These are phyloP conservation scores for Scaptomyza tumidula DNA, from an alignment of 2,888 invertebrate species.

Conservation along the genomic window DNA sequence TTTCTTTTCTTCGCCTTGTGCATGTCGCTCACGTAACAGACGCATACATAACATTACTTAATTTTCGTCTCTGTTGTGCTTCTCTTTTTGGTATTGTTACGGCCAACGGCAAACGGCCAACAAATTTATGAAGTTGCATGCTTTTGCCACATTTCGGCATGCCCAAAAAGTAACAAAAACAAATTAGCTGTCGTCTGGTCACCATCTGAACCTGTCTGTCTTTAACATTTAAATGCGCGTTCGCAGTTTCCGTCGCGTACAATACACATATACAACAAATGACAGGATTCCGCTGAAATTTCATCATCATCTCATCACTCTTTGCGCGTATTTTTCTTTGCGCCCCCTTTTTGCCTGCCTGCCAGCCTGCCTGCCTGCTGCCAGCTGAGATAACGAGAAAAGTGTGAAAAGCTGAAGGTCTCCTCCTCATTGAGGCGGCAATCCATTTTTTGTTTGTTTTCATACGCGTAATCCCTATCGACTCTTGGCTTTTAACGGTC, in stretches of 20 bases:
- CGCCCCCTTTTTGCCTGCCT: background rate
- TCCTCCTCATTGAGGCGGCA: constrained; percentile 6
- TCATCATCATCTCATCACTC: constrained; percentile 50
- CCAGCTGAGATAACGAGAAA: constrained; percentile 24
- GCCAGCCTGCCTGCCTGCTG: no score
- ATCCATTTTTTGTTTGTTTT: background rate
- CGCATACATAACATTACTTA: constrained; percentile 79
- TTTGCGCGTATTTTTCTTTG: constrained; percentile 17
- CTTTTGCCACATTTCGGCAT: constrained; percentile 41
- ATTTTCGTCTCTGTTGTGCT: constrained; percentile 58
- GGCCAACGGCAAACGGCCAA: constrained; percentile 21
- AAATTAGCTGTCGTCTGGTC: constrained; percentile 34
- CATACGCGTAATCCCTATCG: background rate
- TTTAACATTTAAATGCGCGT: constrained; percentile 31
- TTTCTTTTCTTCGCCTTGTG: constrained; percentile 40
- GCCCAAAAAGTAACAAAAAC: constrained; percentile 4
- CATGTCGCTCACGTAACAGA: constrained; percentile 75
- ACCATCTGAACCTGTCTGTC: constrained; percentile 14
- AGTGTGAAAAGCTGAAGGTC: constrained; percentile 37
- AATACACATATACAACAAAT: constrained; percentile 15
- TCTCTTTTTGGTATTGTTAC: constrained; percentile 8
- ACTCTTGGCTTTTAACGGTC: constrained; percentile 2
- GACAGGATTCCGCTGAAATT: constrained; percentile 21
- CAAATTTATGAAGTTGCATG: constrained; percentile 73
- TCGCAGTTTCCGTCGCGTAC: constrained; percentile 14